Percentiles rank a stretch among this genome's conserved stretches.
Conservation (phyloP, 2,113 vertebrate species). For the Xiphias gladius region DNA sequence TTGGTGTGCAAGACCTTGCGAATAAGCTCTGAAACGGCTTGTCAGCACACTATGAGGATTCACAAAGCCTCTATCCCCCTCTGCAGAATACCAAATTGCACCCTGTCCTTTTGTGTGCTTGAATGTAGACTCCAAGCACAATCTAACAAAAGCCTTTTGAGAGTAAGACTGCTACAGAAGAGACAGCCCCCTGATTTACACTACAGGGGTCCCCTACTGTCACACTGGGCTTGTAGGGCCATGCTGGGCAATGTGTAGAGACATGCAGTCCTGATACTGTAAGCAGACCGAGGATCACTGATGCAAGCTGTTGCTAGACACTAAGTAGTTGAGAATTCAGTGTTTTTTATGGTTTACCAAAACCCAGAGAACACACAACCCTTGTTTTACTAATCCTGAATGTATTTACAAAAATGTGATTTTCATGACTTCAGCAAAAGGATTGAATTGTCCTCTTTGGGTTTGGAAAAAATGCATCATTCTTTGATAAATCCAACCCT, state of each 20-base stretch:
- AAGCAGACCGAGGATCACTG: conserved; percentile 20
- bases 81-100: conserved; percentile 69
- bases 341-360: background rate
- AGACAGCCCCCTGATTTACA: conserved; percentile 76
- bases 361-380: conserved; percentile 1
- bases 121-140: conserved; percentile 63
- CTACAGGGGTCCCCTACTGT: conserved; percentile 58
- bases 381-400: conserved; percentile 3
- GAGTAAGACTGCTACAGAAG: conserved; percentile 32
- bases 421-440: background rate
- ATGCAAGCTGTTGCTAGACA: conserved; percentile 25
- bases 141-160: conserved; percentile 73
- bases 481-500: background rate
- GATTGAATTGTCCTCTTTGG: background rate
- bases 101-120: conserved; percentile 58
- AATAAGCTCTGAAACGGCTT: conserved; percentile 35
- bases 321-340: conserved; percentile 16
- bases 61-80: conserved; percentile 52
- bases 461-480: background rate
- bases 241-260: conserved; percentile 46
- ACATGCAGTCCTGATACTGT: conserved; percentile 28
- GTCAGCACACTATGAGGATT: conserved; percentile 46
- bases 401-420: background rate
- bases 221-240: conserved; percentile 46
- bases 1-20: conserved; percentile 22